Percentiles rank a stretch among this genome's conserved stretches.
These are phyloP conservation scores for Lepisosteus osseus DNA, from an alignment of 2,113 vertebrate genomes.

Conservation along the genomic window DNA sequence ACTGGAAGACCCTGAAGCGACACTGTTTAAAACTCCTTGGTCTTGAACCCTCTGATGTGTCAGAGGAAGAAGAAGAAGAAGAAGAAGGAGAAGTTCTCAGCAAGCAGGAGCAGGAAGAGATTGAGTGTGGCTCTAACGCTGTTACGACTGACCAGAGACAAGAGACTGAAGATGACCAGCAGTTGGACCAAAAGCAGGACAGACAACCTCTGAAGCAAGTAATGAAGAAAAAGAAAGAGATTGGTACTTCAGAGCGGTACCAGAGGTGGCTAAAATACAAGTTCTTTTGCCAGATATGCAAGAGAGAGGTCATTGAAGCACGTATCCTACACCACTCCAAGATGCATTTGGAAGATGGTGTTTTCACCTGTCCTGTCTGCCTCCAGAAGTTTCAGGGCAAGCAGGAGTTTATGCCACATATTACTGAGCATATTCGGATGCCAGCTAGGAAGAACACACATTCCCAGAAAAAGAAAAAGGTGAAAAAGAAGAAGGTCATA, in stretches of 20 bases:
- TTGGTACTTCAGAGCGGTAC: conserved; percentile 71
- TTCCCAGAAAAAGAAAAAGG: conserved; percentile 73
- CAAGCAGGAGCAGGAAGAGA: conserved; percentile 1
- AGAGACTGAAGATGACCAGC: conserved; percentile 12
- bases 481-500: conserved; percentile 50
- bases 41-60: conserved; percentile 72
- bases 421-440: conserved; percentile 85
- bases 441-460: conserved; percentile 58
- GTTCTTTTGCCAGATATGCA: conserved; percentile 87
- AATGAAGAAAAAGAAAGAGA: conserved; percentile 58
- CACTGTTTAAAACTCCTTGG: conserved; percentile 85
- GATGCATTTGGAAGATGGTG: conserved; percentile 79
- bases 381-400: conserved; percentile 81
- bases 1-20: conserved; percentile 94
- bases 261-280: conserved; percentile 80
- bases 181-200: conserved; percentile 50
- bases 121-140: conserved; percentile 31
- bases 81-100: conserved; percentile 61
- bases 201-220: conserved; percentile 42
- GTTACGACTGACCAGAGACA: conserved; percentile 20
- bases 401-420: conserved; percentile 81
- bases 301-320: conserved; percentile 78
- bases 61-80: conserved; percentile 61
- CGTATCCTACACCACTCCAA: conserved; percentile 89
- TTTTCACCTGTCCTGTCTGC: conserved; percentile 87